Evolutionary conservation across 2,113 vertebrate species (phyloP).

Genomic region (Marmota monax): DNA sequence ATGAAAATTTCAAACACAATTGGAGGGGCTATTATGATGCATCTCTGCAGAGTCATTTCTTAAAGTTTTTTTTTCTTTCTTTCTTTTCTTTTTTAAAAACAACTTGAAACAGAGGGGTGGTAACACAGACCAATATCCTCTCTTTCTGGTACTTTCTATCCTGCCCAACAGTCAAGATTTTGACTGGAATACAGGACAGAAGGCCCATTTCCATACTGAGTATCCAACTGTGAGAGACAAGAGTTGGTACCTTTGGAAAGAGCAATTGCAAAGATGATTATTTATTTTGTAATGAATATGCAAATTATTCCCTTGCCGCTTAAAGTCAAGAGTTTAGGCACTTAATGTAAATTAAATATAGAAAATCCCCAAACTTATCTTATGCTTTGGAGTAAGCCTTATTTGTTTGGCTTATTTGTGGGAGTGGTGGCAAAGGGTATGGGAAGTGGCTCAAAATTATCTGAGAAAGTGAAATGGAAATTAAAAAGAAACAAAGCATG

Average conservation of each 20-base stretch:
- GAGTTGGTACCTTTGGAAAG: neutral
- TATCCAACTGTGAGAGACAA: neutral
- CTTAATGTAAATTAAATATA: constrained; percentile 64
- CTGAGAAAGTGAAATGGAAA: constrained; percentile 29
- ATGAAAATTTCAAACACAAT: constrained; percentile 18
- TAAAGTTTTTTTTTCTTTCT: neutral
- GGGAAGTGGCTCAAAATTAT: neutral
- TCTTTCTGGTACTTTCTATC: neutral
- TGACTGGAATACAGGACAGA: neutral
- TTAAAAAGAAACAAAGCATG: neutral
- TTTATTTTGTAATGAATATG: constrained; percentile 51
- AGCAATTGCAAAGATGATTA: neutral
- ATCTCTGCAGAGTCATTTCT: neutral
- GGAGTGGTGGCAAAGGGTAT: neutral
- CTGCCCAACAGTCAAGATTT: neutral
- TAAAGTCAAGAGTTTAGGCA: constrained; percentile 41
- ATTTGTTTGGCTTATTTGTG: constrained; percentile 34
- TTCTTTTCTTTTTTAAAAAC: neutral
- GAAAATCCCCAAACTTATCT: constrained; percentile 33
- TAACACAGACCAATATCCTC: neutral
- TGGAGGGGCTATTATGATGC: neutral
- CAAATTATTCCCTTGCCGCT: constrained; percentile 50
- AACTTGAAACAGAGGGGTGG: neutral
- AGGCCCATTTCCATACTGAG: neutral
- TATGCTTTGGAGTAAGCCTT: neutral